phyloP scores from a whole-genome alignment of 2,888 invertebrate genomes.

The Encarsia formosa region DNA sequence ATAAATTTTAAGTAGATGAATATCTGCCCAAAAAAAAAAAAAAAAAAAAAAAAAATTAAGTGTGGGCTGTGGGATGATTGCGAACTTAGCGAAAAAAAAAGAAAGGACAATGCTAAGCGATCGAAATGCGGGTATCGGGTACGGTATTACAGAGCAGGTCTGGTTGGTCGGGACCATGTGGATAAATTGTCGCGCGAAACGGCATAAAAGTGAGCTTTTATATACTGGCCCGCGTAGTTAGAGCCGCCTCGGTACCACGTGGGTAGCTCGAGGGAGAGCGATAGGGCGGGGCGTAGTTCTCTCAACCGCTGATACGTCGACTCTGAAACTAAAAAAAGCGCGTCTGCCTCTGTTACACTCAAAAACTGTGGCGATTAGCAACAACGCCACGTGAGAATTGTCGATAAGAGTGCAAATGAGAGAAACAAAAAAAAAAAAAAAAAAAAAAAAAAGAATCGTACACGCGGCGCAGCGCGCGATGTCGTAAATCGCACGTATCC shows the following conservation, averaged over 20 bases:
- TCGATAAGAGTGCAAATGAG: too few species aligned
- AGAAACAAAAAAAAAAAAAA: too few species aligned
- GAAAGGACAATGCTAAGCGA: background rate
- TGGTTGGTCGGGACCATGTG: constrained; percentile 32
- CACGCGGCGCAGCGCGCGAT: too few species aligned
- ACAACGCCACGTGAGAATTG: too few species aligned
- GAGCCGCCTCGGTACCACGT: constrained; percentile 31
- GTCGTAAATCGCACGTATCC: too few species aligned
- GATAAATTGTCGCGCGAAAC: constrained; percentile 41
- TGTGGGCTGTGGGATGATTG: too few species aligned
- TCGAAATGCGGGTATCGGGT: constrained; percentile 4
- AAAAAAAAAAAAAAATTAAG: background rate
- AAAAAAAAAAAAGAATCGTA: too few species aligned
- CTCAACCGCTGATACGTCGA: background rate
- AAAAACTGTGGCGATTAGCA: too few species aligned
- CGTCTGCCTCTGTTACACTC: background rate
- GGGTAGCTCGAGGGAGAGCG: constrained; percentile 39
- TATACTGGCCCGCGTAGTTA: constrained; percentile 28
- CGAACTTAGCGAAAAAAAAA: background rate
- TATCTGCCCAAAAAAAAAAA: background rate
- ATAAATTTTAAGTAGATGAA: background rate
- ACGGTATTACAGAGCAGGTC: background rate
- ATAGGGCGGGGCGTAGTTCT: constrained; percentile 7
- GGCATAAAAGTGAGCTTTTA: constrained; percentile 44
- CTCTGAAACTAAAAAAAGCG: background rate